Conservation (phyloP, 2,888 invertebrate species). For the Sinelater perroti region DNA sequence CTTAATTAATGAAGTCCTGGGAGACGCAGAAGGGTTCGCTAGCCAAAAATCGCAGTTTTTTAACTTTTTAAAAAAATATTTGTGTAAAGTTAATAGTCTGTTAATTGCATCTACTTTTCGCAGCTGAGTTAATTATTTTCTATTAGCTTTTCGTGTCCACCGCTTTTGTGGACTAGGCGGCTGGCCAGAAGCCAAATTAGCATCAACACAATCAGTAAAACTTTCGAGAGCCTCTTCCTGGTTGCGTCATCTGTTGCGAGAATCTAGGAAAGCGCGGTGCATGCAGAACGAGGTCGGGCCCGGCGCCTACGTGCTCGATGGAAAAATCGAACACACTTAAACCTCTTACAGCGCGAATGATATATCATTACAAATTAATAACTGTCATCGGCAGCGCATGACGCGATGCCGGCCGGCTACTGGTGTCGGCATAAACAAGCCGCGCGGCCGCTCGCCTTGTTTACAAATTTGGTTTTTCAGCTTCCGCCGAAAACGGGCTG, state of each 20-base stretch:
- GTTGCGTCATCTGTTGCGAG: conserved; percentile 8
- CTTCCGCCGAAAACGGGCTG: neutral
- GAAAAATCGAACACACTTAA: conserved; percentile 13
- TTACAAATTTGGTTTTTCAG: conserved; percentile 2
- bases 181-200: no score
- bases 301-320: conserved; percentile 12
- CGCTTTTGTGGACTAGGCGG: no score
- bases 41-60: no score
- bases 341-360: conserved; percentile 5
- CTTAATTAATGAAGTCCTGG: no score
- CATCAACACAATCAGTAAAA: no score
- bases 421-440: conserved; percentile 5
- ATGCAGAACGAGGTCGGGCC: conserved; percentile 10
- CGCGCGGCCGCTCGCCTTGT: neutral
- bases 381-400: conserved; percentile 9
- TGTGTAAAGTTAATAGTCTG: no score
- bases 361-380: conserved; percentile 17
- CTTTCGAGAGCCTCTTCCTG: no score
- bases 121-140: no score
- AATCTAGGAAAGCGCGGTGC: conserved; percentile 6
- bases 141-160: no score
- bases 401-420: neutral
- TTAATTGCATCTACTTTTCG: no score
- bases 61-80: no score
- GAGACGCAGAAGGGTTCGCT: no score